A percentile compares a stretch with the other conserved stretches of the same genome.
Conservation (phyloP, 2,113 vertebrate species). For the Toxostoma redivivum region DNA sequence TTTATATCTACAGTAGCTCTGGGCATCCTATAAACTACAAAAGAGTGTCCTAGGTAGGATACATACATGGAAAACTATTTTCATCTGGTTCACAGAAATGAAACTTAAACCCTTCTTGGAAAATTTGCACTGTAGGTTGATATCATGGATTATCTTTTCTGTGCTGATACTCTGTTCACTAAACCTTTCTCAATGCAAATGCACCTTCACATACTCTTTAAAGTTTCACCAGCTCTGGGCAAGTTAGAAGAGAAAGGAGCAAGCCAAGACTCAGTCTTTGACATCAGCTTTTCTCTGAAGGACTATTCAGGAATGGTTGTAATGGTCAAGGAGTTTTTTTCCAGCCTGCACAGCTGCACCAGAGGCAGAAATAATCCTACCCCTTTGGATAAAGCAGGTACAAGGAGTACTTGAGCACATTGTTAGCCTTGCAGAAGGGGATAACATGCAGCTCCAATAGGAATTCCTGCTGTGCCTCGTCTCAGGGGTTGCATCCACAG, state of each 20-base stretch:
- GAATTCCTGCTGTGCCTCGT: neutral
- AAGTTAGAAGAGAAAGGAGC: neutral
- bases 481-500: neutral
- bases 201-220: neutral
- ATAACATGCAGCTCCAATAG: neutral
- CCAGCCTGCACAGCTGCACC: neutral
- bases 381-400: neutral
- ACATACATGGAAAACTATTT: neutral
- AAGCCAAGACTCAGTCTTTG: neutral
- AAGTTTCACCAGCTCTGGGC: neutral
- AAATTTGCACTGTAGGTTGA: neutral
- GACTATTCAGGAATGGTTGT: neutral
- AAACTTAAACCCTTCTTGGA: neutral
- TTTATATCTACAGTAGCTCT: constrained; percentile 38
- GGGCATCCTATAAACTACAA: constrained; percentile 4
- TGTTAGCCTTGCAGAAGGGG: neutral
- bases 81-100: neutral
- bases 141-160: neutral
- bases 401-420: neutral
- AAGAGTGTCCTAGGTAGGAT: neutral
- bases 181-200: neutral
- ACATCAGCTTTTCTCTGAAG: neutral
- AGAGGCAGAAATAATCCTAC: neutral
- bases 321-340: neutral
- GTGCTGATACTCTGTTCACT: neutral